Evolutionary conservation across 2,113 vertebrate species (phyloP).

Genomic region (Amphiprion percula): DNA sequence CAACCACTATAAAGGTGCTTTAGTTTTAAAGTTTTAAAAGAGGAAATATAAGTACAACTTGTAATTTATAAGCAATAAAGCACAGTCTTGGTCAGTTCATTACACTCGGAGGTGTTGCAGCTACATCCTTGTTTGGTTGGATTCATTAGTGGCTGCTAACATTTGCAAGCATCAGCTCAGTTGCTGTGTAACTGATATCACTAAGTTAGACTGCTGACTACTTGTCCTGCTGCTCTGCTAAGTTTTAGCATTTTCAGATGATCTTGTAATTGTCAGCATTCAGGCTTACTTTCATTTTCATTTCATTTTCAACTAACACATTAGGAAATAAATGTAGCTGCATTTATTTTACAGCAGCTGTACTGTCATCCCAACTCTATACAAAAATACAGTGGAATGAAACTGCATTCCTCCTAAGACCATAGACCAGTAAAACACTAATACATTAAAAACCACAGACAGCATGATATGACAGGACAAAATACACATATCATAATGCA

Average conservation of each 20-base stretch:
- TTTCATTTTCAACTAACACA: background rate
- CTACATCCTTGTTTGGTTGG: background rate
- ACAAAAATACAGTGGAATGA: too few relatives aligned
- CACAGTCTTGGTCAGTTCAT: background rate
- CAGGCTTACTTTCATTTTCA: background rate
- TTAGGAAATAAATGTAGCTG: background rate
- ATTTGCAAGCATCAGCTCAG: background rate
- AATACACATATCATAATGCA: too few relatives aligned
- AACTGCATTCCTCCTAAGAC: too few relatives aligned
- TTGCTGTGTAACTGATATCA: background rate
- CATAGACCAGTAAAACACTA: too few relatives aligned
- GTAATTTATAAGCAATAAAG: background rate
- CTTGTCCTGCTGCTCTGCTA: too few relatives aligned
- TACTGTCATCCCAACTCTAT: background rate
- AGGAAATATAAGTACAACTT: conserved; percentile 11
- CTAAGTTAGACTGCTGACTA: too few relatives aligned
- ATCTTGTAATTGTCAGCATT: background rate
- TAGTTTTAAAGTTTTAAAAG: background rate
- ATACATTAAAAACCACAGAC: too few relatives aligned
- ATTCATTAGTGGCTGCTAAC: background rate
- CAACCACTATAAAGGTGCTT: background rate
- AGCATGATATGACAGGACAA: too few relatives aligned
- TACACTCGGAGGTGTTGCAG: background rate
- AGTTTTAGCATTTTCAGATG: background rate
- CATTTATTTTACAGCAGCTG: background rate